Evolutionary conservation across 2,888 invertebrate species (phyloP), one percentile per base, ranked within the genome.

Genomic region (Punctoribates punctum): DNA sequence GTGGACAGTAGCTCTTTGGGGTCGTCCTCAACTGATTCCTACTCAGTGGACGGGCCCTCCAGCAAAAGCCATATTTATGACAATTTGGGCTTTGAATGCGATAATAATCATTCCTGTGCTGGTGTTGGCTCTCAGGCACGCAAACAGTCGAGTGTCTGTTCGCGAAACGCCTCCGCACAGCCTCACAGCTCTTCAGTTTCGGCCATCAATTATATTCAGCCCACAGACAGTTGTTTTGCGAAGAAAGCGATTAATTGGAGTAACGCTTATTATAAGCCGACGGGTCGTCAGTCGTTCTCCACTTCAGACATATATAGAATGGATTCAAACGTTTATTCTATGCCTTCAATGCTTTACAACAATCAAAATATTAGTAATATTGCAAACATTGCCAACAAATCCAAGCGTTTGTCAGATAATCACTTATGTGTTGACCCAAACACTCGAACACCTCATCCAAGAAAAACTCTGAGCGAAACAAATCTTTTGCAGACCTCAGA

Each of bases 391-490:
- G 5, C 20, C 20, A 34, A 70, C 23, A 75, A 67, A 67, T 27
- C 6, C 25, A 46, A 51, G 29, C 67, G 75, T 20, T 20, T 46
- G 38, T 27, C 51, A 27, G 46, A 34, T 51, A 29, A 51, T 27
- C 73, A 54, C 2, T 23, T 48, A 73, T 51, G 25, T 34, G 73
- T 25, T 38, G 25, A 51, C 38, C 3, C 20, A 38, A 73, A 46
- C 46, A 20, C 5, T 11, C 17, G 51, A 3, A n/a, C 73, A 34
- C 20, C 72, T n/a, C 48, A 29, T 15, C 72, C 70, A 17, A 70
- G 75, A 17, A 70, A 72, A 51, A 72, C 75, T n/a, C 38, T 73
- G 29, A 72, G 72, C 51, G 75, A 75, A 72, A 75, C 75, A 20
- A 75, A 75, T 73, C 34, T 75, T 20, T 70, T 70, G 23, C 13